phyloP scores from a whole-genome alignment of 1,140 invertebrate genomes.

The Hydropsyche tenuis region DNA sequence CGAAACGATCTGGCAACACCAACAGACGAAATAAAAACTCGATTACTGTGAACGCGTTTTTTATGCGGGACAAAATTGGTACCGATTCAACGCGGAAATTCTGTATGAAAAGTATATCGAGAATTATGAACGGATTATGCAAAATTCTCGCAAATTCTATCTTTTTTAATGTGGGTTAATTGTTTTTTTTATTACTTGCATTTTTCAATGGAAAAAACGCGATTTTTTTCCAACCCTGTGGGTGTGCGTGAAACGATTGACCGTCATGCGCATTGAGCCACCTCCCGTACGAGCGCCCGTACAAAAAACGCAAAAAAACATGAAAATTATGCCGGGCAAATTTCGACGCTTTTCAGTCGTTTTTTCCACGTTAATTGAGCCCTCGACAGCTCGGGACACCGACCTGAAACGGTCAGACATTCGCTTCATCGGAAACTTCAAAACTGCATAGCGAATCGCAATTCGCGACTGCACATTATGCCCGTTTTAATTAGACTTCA shows the following conservation, averaged over 20 bases:
- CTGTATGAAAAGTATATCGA: neutral
- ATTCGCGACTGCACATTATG: neutral
- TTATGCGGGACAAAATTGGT: constrained; percentile 1
- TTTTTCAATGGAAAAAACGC: neutral
- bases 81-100: neutral
- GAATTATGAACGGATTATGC: no score
- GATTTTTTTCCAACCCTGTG: neutral
- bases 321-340: constrained; percentile 64
- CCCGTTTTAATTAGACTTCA: constrained; percentile 12
- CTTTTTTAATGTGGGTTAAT: neutral
- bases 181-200: neutral
- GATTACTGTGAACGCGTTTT: constrained; percentile 1
- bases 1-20: constrained; percentile 12
- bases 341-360: constrained; percentile 12
- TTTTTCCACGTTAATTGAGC: neutral
- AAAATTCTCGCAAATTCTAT: neutral
- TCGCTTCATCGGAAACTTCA: no score
- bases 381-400: no score
- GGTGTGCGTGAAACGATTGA: neutral
- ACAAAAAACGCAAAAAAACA: constrained; percentile 59
- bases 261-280: constrained; percentile 39
- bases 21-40: neutral
- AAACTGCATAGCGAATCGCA: neutral
- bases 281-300: constrained; percentile 2
- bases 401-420: no score